These are phyloP conservation scores for Megalops atlanticus DNA, from an alignment of 2,113 vertebrate genomes.

Conservation along the genomic window DNA sequence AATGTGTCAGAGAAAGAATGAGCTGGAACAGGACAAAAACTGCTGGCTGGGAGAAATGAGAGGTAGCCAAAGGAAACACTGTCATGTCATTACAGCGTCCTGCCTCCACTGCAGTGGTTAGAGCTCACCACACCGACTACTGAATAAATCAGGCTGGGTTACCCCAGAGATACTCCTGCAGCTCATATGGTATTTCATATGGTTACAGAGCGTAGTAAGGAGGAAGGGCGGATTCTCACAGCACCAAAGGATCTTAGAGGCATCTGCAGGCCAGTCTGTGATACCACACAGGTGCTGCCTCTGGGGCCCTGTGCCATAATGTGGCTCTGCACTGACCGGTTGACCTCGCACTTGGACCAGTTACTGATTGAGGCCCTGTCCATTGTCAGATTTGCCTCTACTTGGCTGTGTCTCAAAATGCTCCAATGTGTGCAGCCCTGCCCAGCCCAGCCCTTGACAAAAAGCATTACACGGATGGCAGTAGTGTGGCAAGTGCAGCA, in stretches of 20 bases:
- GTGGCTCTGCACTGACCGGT: not conserved
- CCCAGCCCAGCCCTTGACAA: not conserved
- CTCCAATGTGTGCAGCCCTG: not conserved
- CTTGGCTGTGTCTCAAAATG: not conserved
- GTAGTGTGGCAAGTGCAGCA: not conserved
- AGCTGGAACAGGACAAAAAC: not conserved
- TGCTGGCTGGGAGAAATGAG: not conserved
- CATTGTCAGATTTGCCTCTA: not conserved
- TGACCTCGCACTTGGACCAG: too few species aligned
- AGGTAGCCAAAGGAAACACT: not conserved
- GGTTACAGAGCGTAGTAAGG: not conserved
- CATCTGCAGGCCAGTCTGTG: not conserved
- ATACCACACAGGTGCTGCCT: not conserved
- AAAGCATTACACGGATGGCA: not conserved
- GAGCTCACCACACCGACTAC: conserved; percentile 18
- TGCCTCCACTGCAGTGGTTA: not conserved
- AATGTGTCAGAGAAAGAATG: not conserved
- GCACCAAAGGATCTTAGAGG: not conserved
- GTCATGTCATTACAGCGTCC: not conserved
- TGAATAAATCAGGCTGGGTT: conserved; percentile 15
- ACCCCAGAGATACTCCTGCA: not conserved
- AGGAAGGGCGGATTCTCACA: not conserved
- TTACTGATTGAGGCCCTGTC: not conserved
- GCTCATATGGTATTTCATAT: too few species aligned
- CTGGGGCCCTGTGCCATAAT: too few species aligned